phyloP scores from a whole-genome alignment of 1,140 invertebrate species.

The Mylabris phalerata region DNA sequence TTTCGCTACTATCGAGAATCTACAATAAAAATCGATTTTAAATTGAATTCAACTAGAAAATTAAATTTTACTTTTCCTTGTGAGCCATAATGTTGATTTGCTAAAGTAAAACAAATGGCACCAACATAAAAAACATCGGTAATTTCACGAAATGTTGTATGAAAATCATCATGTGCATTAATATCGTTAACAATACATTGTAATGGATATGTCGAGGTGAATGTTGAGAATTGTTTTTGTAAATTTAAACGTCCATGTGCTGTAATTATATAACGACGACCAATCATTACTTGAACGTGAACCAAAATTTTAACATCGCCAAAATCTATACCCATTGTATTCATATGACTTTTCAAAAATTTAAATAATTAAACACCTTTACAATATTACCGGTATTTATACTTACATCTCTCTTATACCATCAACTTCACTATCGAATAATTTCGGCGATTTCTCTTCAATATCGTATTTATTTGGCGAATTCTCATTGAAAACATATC shows the following conservation, averaged over 20 bases:
- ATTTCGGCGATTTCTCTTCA: conserved; percentile 7
- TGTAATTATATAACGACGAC: conserved; percentile 53
- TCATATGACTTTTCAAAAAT: conserved; percentile 51
- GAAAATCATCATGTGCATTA: conserved; percentile 41
- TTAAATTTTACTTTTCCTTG: conserved; percentile 55
- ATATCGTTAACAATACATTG: conserved; percentile 62
- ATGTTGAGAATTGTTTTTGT: conserved; percentile 61
- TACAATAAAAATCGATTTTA: conserved; percentile 6
- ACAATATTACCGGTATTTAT: not conserved
- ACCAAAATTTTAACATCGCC: conserved; percentile 64
- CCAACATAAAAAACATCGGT: conserved; percentile 65
- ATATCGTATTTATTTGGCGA: conserved; percentile 18
- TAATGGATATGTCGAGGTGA: conserved; percentile 54
- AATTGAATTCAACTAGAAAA: no score
- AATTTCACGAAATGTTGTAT: conserved; percentile 43
- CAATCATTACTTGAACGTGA: conserved; percentile 63
- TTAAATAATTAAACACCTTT: not conserved
- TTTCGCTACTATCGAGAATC: conserved; percentile 39
- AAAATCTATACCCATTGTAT: conserved; percentile 65
- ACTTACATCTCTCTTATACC: conserved; percentile 46
- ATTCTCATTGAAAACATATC: conserved; percentile 20
- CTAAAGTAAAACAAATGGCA: conserved; percentile 67
- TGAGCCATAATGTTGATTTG: conserved; percentile 71
- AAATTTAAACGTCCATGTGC: conserved; percentile 52
- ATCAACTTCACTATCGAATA: conserved; percentile 21